Evolutionary conservation across 2,113 vertebrate species (phyloP).

Genomic region (human (Homo sapiens)): GRCh38 chr2:194297501-194298000

Average conservation of each 20-base stretch:
- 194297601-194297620: neutral
- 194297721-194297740: neutral
- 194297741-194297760: neutral
- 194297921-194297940: too few relatives aligned
- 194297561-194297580: neutral
- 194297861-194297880: too few relatives aligned
- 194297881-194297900: too few relatives aligned
- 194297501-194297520: neutral
- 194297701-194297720: neutral
- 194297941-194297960: too few relatives aligned
- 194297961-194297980: too few relatives aligned
- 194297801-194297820: neutral
- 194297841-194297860: too few relatives aligned
- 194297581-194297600: neutral
- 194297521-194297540: neutral
- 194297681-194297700: neutral
- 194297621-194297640: neutral
- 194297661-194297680: neutral
- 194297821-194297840: too few relatives aligned
- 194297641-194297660: neutral
- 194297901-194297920: too few relatives aligned
- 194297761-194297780: neutral
- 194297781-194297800: neutral
- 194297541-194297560: neutral
- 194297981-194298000: too few relatives aligned